Percentiles rank a stretch among this genome's conserved stretches.
These are phyloP conservation scores for Lasioglossum oenotherae DNA, from an alignment of 2,888 invertebrate genomes.

Conservation along the genomic window DNA sequence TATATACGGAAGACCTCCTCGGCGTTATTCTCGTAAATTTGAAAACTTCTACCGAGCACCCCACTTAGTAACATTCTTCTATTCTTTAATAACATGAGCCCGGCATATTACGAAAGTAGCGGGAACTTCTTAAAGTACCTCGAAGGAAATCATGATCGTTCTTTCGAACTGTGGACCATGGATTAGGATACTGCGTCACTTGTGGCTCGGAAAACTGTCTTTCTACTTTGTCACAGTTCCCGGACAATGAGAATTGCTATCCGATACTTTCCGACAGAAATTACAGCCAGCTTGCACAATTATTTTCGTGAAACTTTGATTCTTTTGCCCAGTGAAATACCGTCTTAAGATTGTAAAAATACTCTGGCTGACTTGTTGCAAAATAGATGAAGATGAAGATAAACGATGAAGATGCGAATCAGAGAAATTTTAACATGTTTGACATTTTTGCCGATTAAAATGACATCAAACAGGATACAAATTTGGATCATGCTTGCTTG, in stretches of 20 bases:
- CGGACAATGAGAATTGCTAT: neutral
- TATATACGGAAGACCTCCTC: slow-evolving; percentile 31
- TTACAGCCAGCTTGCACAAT: neutral
- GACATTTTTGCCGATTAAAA: neutral
- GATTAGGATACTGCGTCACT: slow-evolving; percentile 3
- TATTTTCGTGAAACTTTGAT: neutral
- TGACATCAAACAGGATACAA: neutral
- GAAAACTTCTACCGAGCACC: slow-evolving; percentile 57
- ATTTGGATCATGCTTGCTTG: neutral
- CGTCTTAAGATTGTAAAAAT: neutral
- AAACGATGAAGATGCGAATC: too few relatives aligned
- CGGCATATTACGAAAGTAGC: slow-evolving; percentile 60
- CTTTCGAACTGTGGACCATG: slow-evolving; percentile 27
- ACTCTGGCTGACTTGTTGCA: neutral
- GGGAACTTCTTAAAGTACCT: slow-evolving; percentile 52
- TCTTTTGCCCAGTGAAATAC: neutral
- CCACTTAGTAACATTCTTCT: slow-evolving; percentile 58
- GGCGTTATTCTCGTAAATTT: slow-evolving; percentile 59
- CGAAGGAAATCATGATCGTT: slow-evolving; percentile 55
- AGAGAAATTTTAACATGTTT: neutral
- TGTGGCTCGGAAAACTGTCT: neutral
- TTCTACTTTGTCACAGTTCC: slow-evolving; percentile 7
- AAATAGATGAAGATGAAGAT: too few relatives aligned
- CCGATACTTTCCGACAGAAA: neutral
- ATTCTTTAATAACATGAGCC: slow-evolving; percentile 59